These are phyloP conservation scores for Celastrina argiolus DNA, from an alignment of 2,888 invertebrate species.

Conservation along the genomic window DNA sequence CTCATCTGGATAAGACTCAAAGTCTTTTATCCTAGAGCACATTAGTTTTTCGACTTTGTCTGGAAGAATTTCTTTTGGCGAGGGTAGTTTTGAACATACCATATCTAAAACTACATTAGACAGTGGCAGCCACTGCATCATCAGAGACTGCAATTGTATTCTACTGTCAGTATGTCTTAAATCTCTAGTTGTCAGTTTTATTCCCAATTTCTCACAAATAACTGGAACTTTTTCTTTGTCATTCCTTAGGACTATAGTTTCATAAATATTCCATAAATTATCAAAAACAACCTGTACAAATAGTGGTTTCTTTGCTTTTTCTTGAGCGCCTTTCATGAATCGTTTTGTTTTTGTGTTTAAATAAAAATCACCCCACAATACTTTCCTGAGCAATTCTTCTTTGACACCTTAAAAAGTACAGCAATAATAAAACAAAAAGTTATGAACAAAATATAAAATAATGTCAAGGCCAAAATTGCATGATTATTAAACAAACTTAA, in stretches of 20 bases:
- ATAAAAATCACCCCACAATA: constrained; percentile 97
- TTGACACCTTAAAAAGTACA: constrained; percentile 77
- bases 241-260: constrained; percentile 85
- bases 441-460: no score
- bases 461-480: no score
- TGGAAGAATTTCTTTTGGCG: constrained; percentile 85
- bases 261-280: constrained; percentile 94
- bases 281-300: constrained; percentile 95
- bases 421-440: no score
- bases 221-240: constrained; percentile 84
- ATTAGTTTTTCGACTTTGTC: constrained; percentile 91
- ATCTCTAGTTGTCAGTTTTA: constrained; percentile 87
- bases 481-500: no score
- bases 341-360: constrained; percentile 90
- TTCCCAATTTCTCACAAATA: constrained; percentile 86
- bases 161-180: constrained; percentile 86
- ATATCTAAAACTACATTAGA: constrained; percentile 88
- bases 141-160: constrained; percentile 87
- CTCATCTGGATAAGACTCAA: constrained; percentile 81
- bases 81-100: constrained; percentile 88
- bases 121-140: constrained; percentile 94
- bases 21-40: constrained; percentile 83
- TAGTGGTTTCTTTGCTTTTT: constrained; percentile 93
- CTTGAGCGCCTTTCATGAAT: constrained; percentile 92
- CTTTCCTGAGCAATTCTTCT: constrained; percentile 83